Base-by-base conservation (phyloP, 2,888 invertebrate species). In the Synanthedon myopaeformis region DNA sequence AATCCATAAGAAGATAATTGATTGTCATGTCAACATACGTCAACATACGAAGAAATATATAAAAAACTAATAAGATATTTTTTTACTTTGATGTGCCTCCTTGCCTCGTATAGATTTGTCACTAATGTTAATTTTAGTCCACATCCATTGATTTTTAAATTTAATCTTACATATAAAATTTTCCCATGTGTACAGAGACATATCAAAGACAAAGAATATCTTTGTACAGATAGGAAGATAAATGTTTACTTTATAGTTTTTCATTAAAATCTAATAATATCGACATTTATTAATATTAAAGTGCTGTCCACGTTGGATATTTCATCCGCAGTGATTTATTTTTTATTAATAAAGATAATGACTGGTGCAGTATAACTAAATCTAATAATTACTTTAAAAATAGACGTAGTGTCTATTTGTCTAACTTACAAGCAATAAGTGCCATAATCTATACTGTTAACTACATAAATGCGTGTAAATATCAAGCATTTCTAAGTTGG, bases 41-140 rank as follows among this genome's bases (percentile, higher is more conserved):
- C 28, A 8, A 35, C 8, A 35, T 8, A 35, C 28, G 13, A n/a
- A 14, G 45, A 13, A 45, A n/a, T 45, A 13, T 4, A 12, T 17
- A 55, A 51, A 50, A 51, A 53, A 60, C 54, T 6, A 6, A 54
- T 53, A 54, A 49, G 60, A 5, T 60, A 52, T 53, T 50, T 51
- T 55, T n/a, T n/a, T 70, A 71, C 76, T 72, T 73, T 70, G 77
- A 76, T 76, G 81, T 66, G 82, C 82, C 85, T 83, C 85, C 79
- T 65, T 57, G 67, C 71, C 76, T 72, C 69, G 68, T 57, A 61
- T 66, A 61, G 67, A 75, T 59, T 66, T 76, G 78, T 77, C 82
- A 62, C 56, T 14, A 52, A 12, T 58, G 64, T 61, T 61, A 35
- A 35, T 35, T 35, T 35, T 60, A 65, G 76, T 76, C 75, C 79